phyloP scores from a whole-genome alignment of 2,888 invertebrate species.

The Euzophera pinguis region DNA sequence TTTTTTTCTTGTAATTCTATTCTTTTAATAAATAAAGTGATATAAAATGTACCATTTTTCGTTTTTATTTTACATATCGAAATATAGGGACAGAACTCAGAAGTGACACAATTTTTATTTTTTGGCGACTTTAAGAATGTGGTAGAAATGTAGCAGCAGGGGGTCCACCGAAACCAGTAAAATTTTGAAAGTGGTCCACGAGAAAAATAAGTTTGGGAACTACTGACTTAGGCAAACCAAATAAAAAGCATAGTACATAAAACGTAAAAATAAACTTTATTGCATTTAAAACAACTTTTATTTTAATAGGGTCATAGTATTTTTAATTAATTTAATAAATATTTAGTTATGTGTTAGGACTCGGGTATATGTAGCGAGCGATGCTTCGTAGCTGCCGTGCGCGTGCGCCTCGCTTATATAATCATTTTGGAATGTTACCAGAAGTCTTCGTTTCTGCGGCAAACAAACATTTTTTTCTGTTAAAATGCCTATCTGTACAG shows the following conservation, averaged over 20 bases:
- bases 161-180: too few relatives aligned
- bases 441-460: slow-evolving; percentile 74
- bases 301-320: slow-evolving; percentile 39
- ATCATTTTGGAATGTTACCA: slow-evolving; percentile 77
- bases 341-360: slow-evolving; percentile 27
- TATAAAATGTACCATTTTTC: too few relatives aligned
- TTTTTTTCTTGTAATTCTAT: too few relatives aligned
- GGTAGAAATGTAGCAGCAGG: too few relatives aligned
- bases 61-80: too few relatives aligned
- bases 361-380: slow-evolving; percentile 7
- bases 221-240: slow-evolving; percentile 36
- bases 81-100: too few relatives aligned
- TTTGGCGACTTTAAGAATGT: too few relatives aligned
- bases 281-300: slow-evolving; percentile 63
- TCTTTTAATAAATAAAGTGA: too few relatives aligned
- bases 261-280: slow-evolving; percentile 77
- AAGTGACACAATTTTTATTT: too few relatives aligned
- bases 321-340: slow-evolving; percentile 59
- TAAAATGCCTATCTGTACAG: slow-evolving; percentile 24
- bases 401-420: slow-evolving; percentile 41
- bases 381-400: slow-evolving; percentile 19
- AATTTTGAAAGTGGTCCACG: too few relatives aligned
- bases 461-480: slow-evolving; percentile 65
- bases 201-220: too few relatives aligned
- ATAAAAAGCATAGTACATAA: slow-evolving; percentile 62